Conservation (phyloP, 2,888 invertebrate species). For the Pachliopta kotzebuea region DNA sequence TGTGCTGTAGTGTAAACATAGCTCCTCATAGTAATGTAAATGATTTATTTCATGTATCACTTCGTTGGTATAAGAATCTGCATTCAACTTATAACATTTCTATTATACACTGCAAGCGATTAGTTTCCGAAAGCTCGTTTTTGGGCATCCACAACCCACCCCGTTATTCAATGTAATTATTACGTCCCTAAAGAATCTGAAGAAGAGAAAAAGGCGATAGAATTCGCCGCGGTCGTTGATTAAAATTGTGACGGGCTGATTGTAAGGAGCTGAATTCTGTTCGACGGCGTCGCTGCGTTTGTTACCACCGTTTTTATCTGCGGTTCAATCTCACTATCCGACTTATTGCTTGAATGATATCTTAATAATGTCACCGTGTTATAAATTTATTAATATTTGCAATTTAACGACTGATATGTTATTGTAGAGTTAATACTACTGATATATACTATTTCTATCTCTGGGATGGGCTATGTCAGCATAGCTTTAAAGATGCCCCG, state of each 20-base stretch:
- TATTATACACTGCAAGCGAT: slow-evolving; percentile 37
- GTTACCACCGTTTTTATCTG: slow-evolving; percentile 31
- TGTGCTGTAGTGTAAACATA: no score
- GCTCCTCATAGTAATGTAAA: no score
- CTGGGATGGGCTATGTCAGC: no score
- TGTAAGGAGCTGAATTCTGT: slow-evolving; percentile 45
- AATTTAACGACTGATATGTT: no score
- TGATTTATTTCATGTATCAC: no score
- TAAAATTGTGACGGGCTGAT: slow-evolving; percentile 77
- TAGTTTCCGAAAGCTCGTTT: slow-evolving; percentile 45
- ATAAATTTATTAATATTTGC: no score
- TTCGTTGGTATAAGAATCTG: no score
- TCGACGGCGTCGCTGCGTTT: slow-evolving; percentile 39
- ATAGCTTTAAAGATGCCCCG: no score
- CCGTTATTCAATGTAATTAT: slow-evolving; percentile 76
- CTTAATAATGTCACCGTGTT: no score
- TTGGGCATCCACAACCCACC: slow-evolving; percentile 41
- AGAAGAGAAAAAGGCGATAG: slow-evolving; percentile 70
- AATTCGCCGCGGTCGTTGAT: slow-evolving; percentile 67
- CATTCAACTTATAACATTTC: neutral
- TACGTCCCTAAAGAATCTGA: slow-evolving; percentile 62
- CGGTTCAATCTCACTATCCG: neutral
- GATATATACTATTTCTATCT: no score
- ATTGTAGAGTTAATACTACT: no score
- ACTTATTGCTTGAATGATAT: no score